Conservation (phyloP, 2,113 vertebrate species). For the Sylvia atricapilla region DNA sequence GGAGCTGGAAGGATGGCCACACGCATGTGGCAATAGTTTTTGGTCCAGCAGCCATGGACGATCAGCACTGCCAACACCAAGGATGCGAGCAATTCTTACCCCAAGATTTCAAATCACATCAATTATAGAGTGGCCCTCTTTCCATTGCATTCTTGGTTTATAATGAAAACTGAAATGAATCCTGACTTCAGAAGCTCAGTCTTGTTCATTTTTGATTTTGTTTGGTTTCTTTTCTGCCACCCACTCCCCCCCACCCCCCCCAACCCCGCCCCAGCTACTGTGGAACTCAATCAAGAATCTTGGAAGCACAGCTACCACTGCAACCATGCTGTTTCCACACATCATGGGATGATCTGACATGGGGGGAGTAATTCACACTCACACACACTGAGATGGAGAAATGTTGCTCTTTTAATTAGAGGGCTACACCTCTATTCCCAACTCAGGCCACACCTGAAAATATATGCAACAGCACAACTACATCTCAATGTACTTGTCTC, state of each 20-base stretch:
- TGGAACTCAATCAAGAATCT: not conserved
- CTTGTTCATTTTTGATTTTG: not conserved
- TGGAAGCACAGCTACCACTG: not conserved
- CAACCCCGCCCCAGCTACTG: not conserved
- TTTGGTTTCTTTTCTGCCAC: not conserved
- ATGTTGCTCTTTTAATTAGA: conserved; percentile 27
- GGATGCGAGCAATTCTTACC: not conserved
- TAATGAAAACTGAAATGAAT: conserved; percentile 4
- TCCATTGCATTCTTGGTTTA: not conserved
- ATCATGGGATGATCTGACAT: not conserved
- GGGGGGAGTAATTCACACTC: not conserved
- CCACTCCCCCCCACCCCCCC: no score
- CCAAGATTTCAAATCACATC: not conserved
- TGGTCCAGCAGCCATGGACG: not conserved
- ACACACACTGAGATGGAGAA: not conserved
- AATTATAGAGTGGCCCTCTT: not conserved
- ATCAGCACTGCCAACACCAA: not conserved
- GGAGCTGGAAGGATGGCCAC: not conserved
- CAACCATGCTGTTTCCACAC: not conserved
- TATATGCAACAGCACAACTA: not conserved
- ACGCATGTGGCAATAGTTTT: not conserved
- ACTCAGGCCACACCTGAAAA: not conserved
- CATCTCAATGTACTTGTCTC: not conserved
- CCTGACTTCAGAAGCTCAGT: not conserved
- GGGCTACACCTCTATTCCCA: conserved; percentile 9